Percentiles rank a stretch among this genome's conserved stretches.
These are phyloP conservation scores for Dorcus hopei DNA, from an alignment of 2,888 invertebrate genomes.

Conservation along the genomic window DNA sequence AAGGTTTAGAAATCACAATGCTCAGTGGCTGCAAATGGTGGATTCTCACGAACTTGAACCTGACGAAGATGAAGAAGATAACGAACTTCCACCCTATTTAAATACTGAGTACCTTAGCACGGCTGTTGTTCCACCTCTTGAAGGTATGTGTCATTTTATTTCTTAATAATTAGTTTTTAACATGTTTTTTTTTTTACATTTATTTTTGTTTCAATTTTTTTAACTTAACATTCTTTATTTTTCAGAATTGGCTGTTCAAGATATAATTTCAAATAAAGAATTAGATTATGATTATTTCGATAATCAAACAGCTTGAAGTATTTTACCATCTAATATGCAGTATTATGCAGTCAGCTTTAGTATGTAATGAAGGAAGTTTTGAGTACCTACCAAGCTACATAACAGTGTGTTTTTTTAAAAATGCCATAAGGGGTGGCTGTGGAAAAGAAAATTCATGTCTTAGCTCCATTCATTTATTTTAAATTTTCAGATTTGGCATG, in stretches of 20 bases:
- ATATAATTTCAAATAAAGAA: conserved; percentile 40
- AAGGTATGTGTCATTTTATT: conserved; percentile 29
- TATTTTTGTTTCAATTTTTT: conserved; percentile 1
- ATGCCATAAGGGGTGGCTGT: too few relatives aligned
- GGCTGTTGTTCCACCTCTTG: conserved; percentile 44
- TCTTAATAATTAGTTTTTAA: neutral
- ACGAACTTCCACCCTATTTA: conserved; percentile 71
- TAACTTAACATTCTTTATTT: conserved; percentile 14
- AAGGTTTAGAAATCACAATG: conserved; percentile 97
- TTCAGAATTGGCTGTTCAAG: conserved; percentile 38
- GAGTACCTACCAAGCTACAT: too few relatives aligned
- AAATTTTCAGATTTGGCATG: too few relatives aligned
- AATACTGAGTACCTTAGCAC: conserved; percentile 62
- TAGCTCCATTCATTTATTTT: too few relatives aligned
- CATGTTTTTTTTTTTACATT: neutral
- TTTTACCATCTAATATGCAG: too few relatives aligned
- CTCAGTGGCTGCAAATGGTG: conserved; percentile 97
- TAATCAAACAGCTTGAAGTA: neutral
- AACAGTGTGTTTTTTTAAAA: too few relatives aligned
- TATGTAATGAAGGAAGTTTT: too few relatives aligned
- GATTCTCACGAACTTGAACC: conserved; percentile 60
- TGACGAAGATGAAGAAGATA: conserved; percentile 56
- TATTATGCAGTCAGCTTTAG: too few relatives aligned
- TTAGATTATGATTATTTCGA: conserved; percentile 43
- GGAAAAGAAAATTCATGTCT: too few relatives aligned